Evolutionary conservation across 2,797 vertebrate genomes (phyloP).

Genomic region (Phoxinus dragarum): DNA sequence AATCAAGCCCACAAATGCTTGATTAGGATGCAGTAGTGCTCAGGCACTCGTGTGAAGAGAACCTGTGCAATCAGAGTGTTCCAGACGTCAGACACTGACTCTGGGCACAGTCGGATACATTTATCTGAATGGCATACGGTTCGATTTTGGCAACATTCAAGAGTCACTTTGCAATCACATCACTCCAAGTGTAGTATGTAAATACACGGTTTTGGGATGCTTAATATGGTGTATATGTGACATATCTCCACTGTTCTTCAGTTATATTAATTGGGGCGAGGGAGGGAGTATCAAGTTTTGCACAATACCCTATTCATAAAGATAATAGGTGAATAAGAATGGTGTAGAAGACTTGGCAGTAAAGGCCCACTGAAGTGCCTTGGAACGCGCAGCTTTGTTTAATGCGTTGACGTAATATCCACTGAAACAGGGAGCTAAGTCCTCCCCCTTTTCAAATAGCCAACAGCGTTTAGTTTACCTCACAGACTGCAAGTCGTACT

Average conservation of each 20-base stretch:
- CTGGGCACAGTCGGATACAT: background rate
- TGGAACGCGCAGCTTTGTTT: too few species aligned
- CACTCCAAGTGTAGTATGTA: background rate
- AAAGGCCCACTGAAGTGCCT: too few species aligned
- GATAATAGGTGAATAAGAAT: too few species aligned
- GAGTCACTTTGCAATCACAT: conserved; percentile 1
- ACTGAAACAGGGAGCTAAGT: too few species aligned
- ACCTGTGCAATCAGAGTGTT: background rate
- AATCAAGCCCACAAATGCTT: background rate
- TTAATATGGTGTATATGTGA: background rate
- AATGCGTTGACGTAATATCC: too few species aligned
- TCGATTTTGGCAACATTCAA: background rate
- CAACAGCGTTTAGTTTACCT: too few species aligned
- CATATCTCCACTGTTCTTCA: background rate
- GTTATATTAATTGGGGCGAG: background rate
- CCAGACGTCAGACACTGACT: background rate
- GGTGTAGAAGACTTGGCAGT: too few species aligned
- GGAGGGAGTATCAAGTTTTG: too few species aligned
- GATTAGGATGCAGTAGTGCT: background rate
- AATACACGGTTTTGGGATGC: too few species aligned
- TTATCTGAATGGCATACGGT: background rate
- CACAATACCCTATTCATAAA: too few species aligned
- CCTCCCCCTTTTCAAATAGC: too few species aligned
- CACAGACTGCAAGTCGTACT: too few species aligned
- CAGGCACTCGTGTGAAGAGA: conserved; percentile 1